Percentiles rank a stretch among this genome's conserved stretches.
phyloP scores from a whole-genome alignment of 1,140 invertebrate genomes.

The Heterodera schachtii region DNA sequence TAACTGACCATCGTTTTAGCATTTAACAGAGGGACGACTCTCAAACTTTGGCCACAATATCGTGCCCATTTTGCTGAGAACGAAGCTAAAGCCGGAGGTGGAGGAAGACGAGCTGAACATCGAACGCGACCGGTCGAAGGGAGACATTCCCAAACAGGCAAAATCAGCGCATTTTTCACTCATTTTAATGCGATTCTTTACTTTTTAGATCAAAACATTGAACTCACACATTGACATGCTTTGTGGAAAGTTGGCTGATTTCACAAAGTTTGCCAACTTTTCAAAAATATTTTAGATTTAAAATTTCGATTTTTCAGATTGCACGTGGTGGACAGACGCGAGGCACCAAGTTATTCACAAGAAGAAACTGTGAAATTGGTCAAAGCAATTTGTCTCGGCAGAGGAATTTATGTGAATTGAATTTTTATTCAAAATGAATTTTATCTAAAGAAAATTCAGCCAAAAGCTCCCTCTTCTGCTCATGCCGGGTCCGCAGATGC shows the following conservation, averaged over 20 bases:
- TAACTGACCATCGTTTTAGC: slow-evolving; percentile 19
- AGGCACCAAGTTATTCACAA: slow-evolving; percentile 16
- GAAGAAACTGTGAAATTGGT: slow-evolving; percentile 32
- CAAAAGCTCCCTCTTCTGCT: background rate
- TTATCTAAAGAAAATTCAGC: slow-evolving; percentile 10
- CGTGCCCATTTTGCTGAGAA: slow-evolving; percentile 34
- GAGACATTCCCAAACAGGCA: slow-evolving; percentile 34
- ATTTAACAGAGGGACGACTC: slow-evolving; percentile 38
- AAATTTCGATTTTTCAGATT: background rate
- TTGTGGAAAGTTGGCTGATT: slow-evolving; percentile 16
- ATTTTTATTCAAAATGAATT: background rate
- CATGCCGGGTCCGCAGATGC: background rate
- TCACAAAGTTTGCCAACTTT: slow-evolving; percentile 1
- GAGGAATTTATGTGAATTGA: slow-evolving; percentile 27
- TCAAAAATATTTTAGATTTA: background rate
- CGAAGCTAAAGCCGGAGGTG: slow-evolving; percentile 38
- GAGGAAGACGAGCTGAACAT: slow-evolving; percentile 40
- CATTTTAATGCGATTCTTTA: background rate
- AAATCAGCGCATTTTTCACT: slow-evolving; percentile 12
- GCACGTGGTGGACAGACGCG: slow-evolving; percentile 7
- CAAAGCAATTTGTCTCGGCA: slow-evolving; percentile 35
- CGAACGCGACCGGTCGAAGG: slow-evolving; percentile 10
- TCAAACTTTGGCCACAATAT: slow-evolving; percentile 33
- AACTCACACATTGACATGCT: slow-evolving; percentile 37
- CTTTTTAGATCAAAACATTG: slow-evolving; percentile 33